Evolutionary conservation across 2,113 vertebrate species (phyloP).

Genomic region (Dromaius novaehollandiae): DNA sequence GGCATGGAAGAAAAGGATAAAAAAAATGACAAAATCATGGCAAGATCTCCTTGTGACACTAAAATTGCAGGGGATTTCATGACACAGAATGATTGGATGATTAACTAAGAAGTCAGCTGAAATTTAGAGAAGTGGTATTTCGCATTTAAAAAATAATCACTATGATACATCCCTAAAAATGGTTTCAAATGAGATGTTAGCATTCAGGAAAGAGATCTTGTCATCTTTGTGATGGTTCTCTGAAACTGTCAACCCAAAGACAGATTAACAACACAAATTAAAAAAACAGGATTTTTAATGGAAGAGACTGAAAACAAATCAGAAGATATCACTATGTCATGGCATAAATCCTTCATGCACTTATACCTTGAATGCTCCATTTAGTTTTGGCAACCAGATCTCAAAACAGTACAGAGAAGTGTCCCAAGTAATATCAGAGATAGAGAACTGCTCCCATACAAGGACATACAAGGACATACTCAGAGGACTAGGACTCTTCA

Average conservation of each 20-base stretch:
- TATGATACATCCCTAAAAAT: not conserved
- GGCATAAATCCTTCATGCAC: not conserved
- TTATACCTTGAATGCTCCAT: not conserved
- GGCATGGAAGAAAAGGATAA: not conserved
- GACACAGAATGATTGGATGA: not conserved
- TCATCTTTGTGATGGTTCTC: not conserved
- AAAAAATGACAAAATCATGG: not conserved
- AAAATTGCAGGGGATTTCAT: not conserved
- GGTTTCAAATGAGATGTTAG: not conserved
- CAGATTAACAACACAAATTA: not conserved
- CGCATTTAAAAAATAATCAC: not conserved
- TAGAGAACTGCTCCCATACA: not conserved
- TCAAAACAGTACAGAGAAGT: not conserved
- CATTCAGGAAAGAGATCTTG: not conserved
- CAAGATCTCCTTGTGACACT: not conserved
- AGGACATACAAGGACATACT: not conserved
- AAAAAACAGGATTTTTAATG: not conserved
- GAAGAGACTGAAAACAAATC: not conserved
- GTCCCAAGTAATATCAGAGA: not conserved
- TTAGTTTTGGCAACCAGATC: not conserved
- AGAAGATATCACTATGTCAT: not conserved
- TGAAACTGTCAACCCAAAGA: not conserved
- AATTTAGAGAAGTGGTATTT: not conserved
- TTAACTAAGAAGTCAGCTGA: not conserved
- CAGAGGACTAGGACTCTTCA: not conserved